Base-by-base conservation (phyloP, 2,797 vertebrate genomes). In the Pipistrellus kuhlii region DNA sequence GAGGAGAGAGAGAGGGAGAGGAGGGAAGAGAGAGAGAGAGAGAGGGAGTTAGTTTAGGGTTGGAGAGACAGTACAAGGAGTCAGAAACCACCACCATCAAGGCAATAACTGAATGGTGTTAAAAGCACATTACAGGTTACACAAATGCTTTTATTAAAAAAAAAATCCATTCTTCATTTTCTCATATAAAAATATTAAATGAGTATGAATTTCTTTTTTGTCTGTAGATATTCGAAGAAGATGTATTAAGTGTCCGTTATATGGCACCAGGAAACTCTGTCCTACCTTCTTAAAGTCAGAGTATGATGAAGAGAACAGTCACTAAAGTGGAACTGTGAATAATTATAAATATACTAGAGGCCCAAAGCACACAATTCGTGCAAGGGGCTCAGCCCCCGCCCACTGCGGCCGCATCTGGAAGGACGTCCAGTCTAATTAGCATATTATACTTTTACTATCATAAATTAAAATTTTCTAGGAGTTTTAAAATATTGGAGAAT, bases 101-200 rank as follows among this genome's bases (percentile, higher is more conserved):
- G 46, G 32, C 77, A 90, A 51, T 64, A 72, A 77, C 46, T 73
- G 23, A 72, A 84, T 0, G 1, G n/a, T 6, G 14, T 87, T 75
- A 32, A 35, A 77, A 76, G 51, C 32, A 71, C 6, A 77, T 84
- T 69, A 84, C 1, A 41, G 12, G 41, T 21, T 82, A 71, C 0
- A 38, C 73, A 78, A 53, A 77, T 71, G 13, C 77, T 68, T 73
- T 83, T n/a, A 72, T 48, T 83, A 46, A 83, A 25, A 44, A 78
- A 84, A 83, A 89, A 82, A 53, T 27, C 25, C 57, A 59, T 59
- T 4, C 51, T 48, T 83, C 41, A 35, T 53, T 55, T 62, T 92
- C 73, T 84, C 35, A 92, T 21, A 69, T 21, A 69, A 62, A 94
- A 89, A 73, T 83, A 88, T 35, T 62, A 78, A 82, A 86, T 44